Percentiles rank a stretch among this genome's conserved stretches.
phyloP scores from a whole-genome alignment of 2,113 vertebrate species.

The Spilogale gracilis region DNA sequence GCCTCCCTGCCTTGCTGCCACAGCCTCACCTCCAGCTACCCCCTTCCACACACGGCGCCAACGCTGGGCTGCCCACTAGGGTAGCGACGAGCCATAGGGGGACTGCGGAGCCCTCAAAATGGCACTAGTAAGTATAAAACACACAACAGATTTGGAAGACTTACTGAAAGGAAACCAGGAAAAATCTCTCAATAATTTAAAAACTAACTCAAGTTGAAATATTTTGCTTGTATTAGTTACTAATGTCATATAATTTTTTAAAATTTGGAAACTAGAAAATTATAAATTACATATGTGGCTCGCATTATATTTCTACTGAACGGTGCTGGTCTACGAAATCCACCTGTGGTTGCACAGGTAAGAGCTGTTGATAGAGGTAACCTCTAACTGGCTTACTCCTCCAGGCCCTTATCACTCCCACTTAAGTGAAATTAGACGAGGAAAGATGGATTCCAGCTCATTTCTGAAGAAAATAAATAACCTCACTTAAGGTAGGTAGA shows the following conservation, averaged over 20 bases:
- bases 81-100: neutral
- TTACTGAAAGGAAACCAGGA: neutral
- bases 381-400: neutral
- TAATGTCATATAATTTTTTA: neutral
- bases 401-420: neutral
- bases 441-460: neutral
- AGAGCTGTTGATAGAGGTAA: neutral
- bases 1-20: neutral
- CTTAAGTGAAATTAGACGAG: neutral
- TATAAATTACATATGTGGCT: neutral
- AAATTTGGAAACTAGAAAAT: neutral
- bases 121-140: neutral
- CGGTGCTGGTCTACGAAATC: constrained; percentile 2
- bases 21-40: neutral
- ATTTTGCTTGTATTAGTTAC: neutral
- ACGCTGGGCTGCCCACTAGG: accelerated
- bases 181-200: constrained; percentile 2
- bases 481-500: neutral
- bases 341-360: neutral
- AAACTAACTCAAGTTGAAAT: neutral
- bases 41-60: accelerated
- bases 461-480: neutral
- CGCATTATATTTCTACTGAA: neutral
- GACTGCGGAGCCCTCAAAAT: neutral
- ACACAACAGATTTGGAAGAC: neutral